These are phyloP conservation scores for Columba livia DNA, from an alignment of 2,113 vertebrate species.

Conservation along the genomic window DNA sequence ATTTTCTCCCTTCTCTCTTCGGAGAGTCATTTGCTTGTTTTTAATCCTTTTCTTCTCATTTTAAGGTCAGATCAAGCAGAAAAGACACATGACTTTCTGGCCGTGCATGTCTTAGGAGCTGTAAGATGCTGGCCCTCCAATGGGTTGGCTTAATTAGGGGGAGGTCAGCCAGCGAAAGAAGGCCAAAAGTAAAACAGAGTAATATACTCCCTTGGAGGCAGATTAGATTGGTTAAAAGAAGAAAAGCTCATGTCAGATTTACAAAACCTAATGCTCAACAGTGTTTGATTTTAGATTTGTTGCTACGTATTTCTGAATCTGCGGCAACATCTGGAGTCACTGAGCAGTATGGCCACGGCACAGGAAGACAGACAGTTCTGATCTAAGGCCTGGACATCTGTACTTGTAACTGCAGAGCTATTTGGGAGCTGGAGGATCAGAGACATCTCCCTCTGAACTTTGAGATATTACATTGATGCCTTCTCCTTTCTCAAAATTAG, in stretches of 20 bases:
- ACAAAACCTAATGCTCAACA: neutral
- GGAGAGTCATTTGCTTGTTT: constrained; percentile 16
- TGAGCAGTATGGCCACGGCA: fast-evolving
- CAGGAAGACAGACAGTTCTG: neutral
- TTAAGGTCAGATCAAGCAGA: constrained; percentile 40
- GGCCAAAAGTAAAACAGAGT: neutral
- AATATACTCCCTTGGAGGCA: neutral
- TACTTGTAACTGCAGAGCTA: neutral
- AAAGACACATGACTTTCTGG: constrained; percentile 42
- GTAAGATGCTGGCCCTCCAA: neutral
- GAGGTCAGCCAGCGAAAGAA: constrained; percentile 6
- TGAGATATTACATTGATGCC: neutral
- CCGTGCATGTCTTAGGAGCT: neutral
- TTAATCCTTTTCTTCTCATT: constrained; percentile 33
- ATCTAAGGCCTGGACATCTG: neutral
- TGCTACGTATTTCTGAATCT: neutral
- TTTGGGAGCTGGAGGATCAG: neutral
- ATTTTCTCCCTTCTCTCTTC: constrained; percentile 34
- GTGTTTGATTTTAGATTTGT: neutral
- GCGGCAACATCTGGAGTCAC: neutral
- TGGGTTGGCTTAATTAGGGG: neutral
- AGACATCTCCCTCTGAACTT: neutral
- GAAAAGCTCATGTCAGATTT: neutral
- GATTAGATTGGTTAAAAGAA: neutral
- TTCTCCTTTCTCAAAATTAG: neutral